Evolutionary conservation across 2,113 vertebrate species (phyloP).

Genomic region (Leptosomus discolor): DNA sequence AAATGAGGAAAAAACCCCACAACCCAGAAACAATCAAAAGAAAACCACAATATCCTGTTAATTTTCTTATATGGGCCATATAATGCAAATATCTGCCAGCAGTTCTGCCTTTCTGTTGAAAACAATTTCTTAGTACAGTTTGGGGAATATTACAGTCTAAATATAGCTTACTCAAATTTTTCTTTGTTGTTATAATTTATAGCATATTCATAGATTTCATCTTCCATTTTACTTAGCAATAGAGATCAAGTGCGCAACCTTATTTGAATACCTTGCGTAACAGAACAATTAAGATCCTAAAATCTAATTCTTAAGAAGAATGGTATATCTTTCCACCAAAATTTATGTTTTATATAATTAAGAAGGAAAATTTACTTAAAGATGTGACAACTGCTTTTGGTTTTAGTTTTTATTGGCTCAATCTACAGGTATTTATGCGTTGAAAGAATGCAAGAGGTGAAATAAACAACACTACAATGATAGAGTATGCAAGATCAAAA

Average conservation of each 20-base stretch:
- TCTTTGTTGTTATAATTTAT: slow-evolving; percentile 39
- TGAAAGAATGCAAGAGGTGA: neutral
- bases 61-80: slow-evolving; percentile 11
- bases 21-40: neutral
- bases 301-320: neutral
- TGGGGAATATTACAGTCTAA: neutral
- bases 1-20: neutral
- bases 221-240: slow-evolving; percentile 12
- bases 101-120: slow-evolving; percentile 22
- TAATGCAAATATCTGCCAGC: neutral
- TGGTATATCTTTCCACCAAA: neutral
- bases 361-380: neutral
- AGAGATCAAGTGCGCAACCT: neutral
- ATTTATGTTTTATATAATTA: neutral
- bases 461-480: neutral
- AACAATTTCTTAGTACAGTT: neutral
- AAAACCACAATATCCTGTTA: neutral
- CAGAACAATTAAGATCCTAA: neutral
- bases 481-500: neutral
- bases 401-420: neutral
- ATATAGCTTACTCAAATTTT: neutral
- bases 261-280: neutral
- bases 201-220: neutral
- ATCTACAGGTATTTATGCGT: neutral
- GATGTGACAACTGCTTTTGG: neutral